Percentiles rank a stretch among this genome's conserved stretches.
Evolutionary conservation across 2,113 vertebrate species (phyloP).

Genomic region (Seriola aureovittata): DNA sequence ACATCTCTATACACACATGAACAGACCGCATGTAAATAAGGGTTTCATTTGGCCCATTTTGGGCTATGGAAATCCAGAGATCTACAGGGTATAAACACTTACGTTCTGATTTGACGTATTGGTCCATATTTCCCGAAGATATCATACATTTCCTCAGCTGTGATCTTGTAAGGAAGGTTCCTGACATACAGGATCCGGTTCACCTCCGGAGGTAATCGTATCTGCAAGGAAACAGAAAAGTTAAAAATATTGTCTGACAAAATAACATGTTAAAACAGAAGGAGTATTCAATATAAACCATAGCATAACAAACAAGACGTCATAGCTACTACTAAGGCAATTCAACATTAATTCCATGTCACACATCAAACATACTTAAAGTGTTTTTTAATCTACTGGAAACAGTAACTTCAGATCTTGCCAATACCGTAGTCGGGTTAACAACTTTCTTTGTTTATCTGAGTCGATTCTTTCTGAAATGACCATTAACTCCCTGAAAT

Average conservation of each 20-base stretch:
- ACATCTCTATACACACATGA: not conserved
- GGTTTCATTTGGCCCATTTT: not conserved
- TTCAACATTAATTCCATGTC: not conserved
- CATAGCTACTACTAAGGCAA: not conserved
- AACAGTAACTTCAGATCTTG: too few relatives aligned
- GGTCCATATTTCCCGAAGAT: constrained; percentile 99
- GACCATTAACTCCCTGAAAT: not conserved
- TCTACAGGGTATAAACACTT: constrained; percentile 74
- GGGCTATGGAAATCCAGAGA: not conserved
- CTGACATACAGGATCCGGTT: constrained; percentile 97
- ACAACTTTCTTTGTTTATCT: too few relatives aligned
- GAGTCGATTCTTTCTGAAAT: not conserved
- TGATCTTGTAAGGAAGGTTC: constrained; percentile 98
- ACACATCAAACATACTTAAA: not conserved
- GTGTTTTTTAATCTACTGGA: not conserved
- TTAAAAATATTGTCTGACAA: not conserved
- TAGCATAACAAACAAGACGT: fast-evolving
- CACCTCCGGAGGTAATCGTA: constrained; percentile 97
- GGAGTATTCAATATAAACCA: too few relatives aligned
- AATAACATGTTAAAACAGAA: too few relatives aligned
- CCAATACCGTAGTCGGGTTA: too few relatives aligned
- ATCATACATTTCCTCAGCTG: constrained; percentile 99
- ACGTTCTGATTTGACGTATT: constrained; percentile 99
- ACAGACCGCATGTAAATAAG: not conserved
- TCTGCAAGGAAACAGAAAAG: constrained; percentile 81